phyloP scores from a whole-genome alignment of 1,140 invertebrate genomes.

The Papilio aristodemus region DNA sequence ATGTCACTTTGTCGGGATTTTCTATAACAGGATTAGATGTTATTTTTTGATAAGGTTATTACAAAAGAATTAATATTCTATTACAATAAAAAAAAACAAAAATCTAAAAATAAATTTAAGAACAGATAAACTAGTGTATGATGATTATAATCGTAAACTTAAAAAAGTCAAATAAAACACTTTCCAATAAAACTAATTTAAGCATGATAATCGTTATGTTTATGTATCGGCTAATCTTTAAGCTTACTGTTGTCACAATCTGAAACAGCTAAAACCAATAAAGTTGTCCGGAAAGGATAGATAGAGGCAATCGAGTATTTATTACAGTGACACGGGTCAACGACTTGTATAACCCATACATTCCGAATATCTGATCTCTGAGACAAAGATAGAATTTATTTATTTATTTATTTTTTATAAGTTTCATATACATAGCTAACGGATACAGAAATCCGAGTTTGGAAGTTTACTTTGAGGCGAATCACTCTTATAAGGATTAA shows the following conservation, averaged over 20 bases:
- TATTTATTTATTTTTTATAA: neutral
- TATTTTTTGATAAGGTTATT: neutral
- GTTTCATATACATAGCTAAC: neutral
- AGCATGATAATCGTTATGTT: too few relatives aligned
- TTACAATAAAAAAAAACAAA: neutral
- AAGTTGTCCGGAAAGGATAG: neutral
- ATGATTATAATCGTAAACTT: too few relatives aligned
- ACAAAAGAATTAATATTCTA: neutral
- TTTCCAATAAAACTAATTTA: too few relatives aligned
- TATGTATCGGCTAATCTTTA: too few relatives aligned
- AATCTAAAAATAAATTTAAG: too few relatives aligned
- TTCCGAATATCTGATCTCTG: neutral
- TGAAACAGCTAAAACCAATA: neutral
- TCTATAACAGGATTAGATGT: neutral
- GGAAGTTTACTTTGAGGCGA: too few relatives aligned
- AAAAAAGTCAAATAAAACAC: too few relatives aligned
- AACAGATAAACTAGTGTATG: too few relatives aligned
- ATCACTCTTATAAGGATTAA: too few relatives aligned
- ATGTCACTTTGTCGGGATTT: neutral
- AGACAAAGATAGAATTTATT: neutral
- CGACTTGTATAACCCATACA: neutral
- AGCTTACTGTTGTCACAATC: neutral
- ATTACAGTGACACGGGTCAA: neutral
- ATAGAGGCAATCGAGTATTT: slow-evolving; percentile 7
- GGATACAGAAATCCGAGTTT: neutral